Evolutionary conservation across 2,888 invertebrate genomes (phyloP).

Genomic region (Oligia strigilis): DNA sequence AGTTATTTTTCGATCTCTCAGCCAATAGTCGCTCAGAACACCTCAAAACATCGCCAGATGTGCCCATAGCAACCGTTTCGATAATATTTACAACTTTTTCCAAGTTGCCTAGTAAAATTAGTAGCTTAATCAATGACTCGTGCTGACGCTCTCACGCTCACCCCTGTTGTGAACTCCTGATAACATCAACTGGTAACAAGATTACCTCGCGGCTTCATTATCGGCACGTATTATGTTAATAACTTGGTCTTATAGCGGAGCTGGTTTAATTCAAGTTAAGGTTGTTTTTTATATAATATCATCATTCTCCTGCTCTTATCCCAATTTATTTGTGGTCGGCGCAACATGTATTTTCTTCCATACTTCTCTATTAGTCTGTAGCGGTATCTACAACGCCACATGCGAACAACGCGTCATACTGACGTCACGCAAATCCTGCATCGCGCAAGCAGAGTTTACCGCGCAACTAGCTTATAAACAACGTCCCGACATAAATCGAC

Average conservation of each 20-base stretch:
- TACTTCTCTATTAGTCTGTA: not conserved
- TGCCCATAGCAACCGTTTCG: not conserved
- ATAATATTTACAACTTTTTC: not conserved
- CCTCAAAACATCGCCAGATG: too few relatives aligned
- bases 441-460: too few relatives aligned
- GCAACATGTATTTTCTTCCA: too few relatives aligned
- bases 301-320: too few relatives aligned
- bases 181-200: constrained; percentile 20
- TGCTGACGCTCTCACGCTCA: not conserved
- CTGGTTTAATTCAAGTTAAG: not conserved
- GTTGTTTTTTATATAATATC: not conserved
- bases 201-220: constrained; percentile 16
- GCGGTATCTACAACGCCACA: not conserved
- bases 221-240: constrained; percentile 16
- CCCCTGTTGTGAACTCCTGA: constrained; percentile 1
- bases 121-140: not conserved
- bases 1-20: not conserved
- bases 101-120: not conserved
- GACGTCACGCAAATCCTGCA: too few relatives aligned
- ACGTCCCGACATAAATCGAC: too few relatives aligned
- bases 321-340: too few relatives aligned
- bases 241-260: constrained; percentile 3
- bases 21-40: not conserved
- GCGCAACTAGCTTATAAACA: too few relatives aligned
- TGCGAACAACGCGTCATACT: not conserved